These are phyloP conservation scores for Styela plicata DNA, from an alignment of 23 tunicate genomes.

Conservation along the genomic window DNA sequence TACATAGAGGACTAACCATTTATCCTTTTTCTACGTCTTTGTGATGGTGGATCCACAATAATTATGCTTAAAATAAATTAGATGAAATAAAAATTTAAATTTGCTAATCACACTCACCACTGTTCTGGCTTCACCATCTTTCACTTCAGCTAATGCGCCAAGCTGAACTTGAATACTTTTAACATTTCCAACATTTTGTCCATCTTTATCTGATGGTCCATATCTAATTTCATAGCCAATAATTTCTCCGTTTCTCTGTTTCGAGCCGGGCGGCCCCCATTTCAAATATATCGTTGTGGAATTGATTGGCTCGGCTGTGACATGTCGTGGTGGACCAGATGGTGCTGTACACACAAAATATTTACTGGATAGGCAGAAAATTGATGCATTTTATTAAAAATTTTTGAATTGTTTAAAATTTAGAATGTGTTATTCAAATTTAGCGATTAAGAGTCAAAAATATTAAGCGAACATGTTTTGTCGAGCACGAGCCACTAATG, in stretches of 20 bases:
- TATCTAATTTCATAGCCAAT: conserved; percentile 69
- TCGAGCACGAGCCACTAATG: too few relatives aligned
- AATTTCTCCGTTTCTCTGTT: conserved; percentile 52
- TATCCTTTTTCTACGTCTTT: too few relatives aligned
- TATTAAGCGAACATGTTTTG: too few relatives aligned
- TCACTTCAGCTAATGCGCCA: conserved; percentile 11
- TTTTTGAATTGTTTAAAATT: neutral
- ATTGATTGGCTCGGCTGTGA: conserved; percentile 42
- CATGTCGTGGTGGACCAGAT: conserved; percentile 49
- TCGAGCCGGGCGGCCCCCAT: conserved; percentile 50
- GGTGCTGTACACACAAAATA: conserved; percentile 44
- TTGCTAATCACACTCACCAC: too few relatives aligned
- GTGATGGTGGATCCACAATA: too few relatives aligned
- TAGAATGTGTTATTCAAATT: neutral
- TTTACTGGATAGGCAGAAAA: neutral
- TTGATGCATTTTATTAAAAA: neutral
- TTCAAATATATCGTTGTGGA: conserved; percentile 49
- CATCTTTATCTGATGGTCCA: conserved; percentile 29
- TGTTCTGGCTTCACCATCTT: conserved; percentile 1
- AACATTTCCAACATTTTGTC: conserved; percentile 30
- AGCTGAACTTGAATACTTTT: conserved; percentile 20
- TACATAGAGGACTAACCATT: too few relatives aligned
- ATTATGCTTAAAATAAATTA: too few relatives aligned
- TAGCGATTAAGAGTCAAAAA: neutral
- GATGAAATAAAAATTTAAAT: too few relatives aligned